These are phyloP conservation scores for Aporrectodea caliginosa DNA, from an alignment of 1,140 invertebrate genomes.

Conservation along the genomic window DNA sequence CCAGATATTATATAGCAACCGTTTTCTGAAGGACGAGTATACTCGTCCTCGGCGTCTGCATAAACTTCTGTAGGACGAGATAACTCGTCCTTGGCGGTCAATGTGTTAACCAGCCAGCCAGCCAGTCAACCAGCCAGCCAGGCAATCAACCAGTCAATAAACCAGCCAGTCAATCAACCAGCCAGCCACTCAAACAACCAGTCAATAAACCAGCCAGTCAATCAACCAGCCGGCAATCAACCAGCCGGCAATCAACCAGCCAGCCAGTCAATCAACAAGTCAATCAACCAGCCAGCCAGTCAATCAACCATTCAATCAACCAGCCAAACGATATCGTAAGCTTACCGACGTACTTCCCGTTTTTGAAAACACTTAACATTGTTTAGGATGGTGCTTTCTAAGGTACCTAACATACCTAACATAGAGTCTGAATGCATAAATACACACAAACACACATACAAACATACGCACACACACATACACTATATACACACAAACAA, in stretches of 20 bases:
- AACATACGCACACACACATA: neutral
- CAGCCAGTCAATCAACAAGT: too few relatives aligned
- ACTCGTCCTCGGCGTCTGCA: too few relatives aligned
- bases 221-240: too few relatives aligned
- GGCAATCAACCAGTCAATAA: neutral
- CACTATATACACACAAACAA: neutral
- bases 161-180: neutral
- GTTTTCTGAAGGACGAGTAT: too few relatives aligned
- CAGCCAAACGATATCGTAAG: neutral
- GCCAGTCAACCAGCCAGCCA: too few relatives aligned
- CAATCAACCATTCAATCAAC: too few relatives aligned
- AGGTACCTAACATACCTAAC: neutral
- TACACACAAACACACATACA: neutral
- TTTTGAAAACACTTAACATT: neutral
- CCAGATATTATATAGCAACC: too few relatives aligned
- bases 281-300: too few relatives aligned
- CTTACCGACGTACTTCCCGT: neutral
- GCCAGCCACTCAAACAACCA: neutral
- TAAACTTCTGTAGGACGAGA: too few relatives aligned
- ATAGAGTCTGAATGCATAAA: neutral
- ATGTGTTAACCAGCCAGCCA: too few relatives aligned
- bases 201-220: neutral
- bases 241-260: too few relatives aligned
- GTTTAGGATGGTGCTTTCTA: neutral
- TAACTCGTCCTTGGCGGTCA: too few relatives aligned